phyloP scores from a whole-genome alignment of 2,797 vertebrate species.

The Aeoliscus strigatus region DNA sequence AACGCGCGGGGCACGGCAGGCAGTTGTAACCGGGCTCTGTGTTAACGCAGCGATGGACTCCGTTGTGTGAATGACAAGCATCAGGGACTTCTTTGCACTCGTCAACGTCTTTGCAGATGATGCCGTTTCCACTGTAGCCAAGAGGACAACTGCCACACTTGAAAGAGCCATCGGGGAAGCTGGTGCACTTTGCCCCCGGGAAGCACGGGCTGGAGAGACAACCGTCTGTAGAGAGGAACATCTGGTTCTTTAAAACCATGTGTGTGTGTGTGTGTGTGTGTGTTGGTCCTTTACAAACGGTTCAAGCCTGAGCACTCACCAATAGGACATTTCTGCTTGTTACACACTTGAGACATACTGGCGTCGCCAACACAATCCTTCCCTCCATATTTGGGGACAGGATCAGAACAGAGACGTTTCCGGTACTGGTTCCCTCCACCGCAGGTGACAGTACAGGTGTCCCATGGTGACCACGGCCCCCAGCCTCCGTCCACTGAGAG shows the following conservation, averaged over 20 bases:
- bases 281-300: too few species aligned
- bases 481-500: slow-evolving; percentile 92
- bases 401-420: slow-evolving; percentile 83
- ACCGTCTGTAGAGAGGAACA: too few species aligned
- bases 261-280: slow-evolving; percentile 4
- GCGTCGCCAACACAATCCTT: slow-evolving; percentile 83
- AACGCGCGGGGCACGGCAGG: slow-evolving; percentile 88
- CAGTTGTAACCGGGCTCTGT: slow-evolving; percentile 94
- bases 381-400: slow-evolving; percentile 83
- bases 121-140: slow-evolving; percentile 90
- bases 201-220: slow-evolving; percentile 87
- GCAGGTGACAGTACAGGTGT: slow-evolving; percentile 84
- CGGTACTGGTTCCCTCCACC: slow-evolving; percentile 87
- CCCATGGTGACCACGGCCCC: slow-evolving; percentile 92
- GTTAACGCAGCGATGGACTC: too few species aligned
- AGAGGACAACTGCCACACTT: slow-evolving; percentile 85
- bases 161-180: slow-evolving; percentile 85
- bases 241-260: slow-evolving; percentile 7
- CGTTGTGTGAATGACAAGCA: not conserved
- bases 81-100: slow-evolving; percentile 73
- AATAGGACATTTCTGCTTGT: slow-evolving; percentile 82
- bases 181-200: slow-evolving; percentile 84
- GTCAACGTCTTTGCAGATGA: slow-evolving; percentile 88
- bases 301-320: slow-evolving; percentile 70
- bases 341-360: slow-evolving; percentile 84